Conservation (phyloP, 2,113 vertebrate species). For the Actenoides lindsayi region DNA sequence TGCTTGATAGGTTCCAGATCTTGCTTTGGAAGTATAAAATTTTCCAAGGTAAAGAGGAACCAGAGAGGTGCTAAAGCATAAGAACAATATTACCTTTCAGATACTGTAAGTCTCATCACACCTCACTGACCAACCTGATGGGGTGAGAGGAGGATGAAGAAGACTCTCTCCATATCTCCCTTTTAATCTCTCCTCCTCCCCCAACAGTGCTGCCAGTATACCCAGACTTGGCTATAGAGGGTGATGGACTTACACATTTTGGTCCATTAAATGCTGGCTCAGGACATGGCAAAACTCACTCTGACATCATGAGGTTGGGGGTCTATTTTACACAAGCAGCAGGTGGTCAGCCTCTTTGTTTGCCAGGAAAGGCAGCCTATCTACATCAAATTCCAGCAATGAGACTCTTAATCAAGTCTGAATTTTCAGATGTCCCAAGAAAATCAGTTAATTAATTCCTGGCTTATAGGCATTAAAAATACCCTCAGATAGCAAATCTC, state of each 20-base stretch:
- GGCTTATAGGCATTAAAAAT: not conserved
- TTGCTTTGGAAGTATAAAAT: not conserved
- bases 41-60: not conserved
- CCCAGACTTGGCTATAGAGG: not conserved
- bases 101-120: not conserved
- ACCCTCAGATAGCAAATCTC: not conserved
- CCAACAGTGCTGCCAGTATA: not conserved
- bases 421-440: constrained; percentile 15
- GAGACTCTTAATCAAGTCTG: not conserved
- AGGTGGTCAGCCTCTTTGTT: not conserved
- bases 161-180: not conserved
- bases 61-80: not conserved
- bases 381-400: constrained; percentile 38
- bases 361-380: constrained; percentile 1
- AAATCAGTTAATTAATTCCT: not conserved
- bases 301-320: constrained; percentile 17
- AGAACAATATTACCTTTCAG: not conserved
- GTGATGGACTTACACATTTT: not conserved
- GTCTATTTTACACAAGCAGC: constrained; percentile 30
- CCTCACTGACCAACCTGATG: not conserved
- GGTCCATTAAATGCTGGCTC: not conserved
- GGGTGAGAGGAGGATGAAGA: not conserved
- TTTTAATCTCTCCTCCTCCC: not conserved
- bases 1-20: not conserved
- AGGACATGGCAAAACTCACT: constrained; percentile 2